A percentile compares a stretch with the other conserved stretches of the same genome.
These are phyloP conservation scores for Porites divaricata DNA, from an alignment of 92 coral and sea anemone species.

Conservation along the genomic window DNA sequence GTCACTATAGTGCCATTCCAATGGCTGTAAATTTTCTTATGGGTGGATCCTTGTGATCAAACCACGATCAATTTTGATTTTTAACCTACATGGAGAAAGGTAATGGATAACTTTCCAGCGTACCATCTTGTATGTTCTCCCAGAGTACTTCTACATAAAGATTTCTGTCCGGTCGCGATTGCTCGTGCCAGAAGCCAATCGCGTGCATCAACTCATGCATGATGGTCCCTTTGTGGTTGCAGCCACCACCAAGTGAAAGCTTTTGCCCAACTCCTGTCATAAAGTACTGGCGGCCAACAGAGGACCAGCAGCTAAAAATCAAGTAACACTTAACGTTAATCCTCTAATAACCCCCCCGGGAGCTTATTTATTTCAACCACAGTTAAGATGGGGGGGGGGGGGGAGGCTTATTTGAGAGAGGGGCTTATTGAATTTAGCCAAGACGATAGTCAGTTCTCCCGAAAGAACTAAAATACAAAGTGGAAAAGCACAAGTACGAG, in stretches of 20 bases:
- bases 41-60: too few relatives aligned
- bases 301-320: constrained; percentile 81
- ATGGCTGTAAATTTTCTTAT: too few relatives aligned
- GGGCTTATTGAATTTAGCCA: too few relatives aligned
- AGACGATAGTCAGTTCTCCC: too few relatives aligned
- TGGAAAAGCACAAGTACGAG: too few relatives aligned
- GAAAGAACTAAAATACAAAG: too few relatives aligned
- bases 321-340: not conserved
- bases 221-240: constrained; percentile 73
- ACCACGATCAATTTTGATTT: too few relatives aligned
- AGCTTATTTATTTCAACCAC: too few relatives aligned
- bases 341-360: too few relatives aligned
- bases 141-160: constrained; percentile 80
- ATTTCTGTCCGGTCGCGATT: constrained; percentile 87
- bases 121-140: constrained; percentile 61
- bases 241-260: constrained; percentile 75
- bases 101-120: not conserved
- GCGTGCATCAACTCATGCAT: constrained; percentile 81
- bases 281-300: constrained; percentile 74
- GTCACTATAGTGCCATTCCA: too few relatives aligned
- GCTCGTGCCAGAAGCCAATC: constrained; percentile 89
- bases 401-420: too few relatives aligned
- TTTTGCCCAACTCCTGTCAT: constrained; percentile 51
- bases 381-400: too few relatives aligned
- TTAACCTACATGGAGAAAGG: not conserved